phyloP scores from a whole-genome alignment of 2,888 invertebrate genomes.

The Anodontia alba region DNA sequence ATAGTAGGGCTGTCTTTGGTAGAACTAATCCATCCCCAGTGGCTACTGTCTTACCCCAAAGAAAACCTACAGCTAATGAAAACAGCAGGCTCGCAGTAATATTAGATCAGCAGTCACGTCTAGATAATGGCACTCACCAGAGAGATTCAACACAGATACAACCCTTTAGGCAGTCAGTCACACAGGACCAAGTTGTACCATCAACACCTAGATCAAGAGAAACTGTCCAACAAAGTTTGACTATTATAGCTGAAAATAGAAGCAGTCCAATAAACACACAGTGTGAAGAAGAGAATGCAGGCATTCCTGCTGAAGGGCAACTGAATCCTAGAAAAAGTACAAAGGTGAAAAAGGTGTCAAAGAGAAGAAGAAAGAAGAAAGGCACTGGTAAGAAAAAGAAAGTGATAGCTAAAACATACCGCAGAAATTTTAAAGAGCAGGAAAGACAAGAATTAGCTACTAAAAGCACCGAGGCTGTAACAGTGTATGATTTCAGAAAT shows the following conservation, averaged over 20 bases:
- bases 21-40: constrained; percentile 67
- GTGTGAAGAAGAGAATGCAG: background rate
- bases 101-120: background rate
- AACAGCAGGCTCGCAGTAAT: background rate
- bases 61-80: constrained; percentile 21
- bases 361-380: constrained; percentile 4
- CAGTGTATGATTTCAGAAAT: constrained; percentile 55
- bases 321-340: background rate
- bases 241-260: background rate
- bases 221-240: background rate
- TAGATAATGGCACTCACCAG: background rate
- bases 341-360: background rate
- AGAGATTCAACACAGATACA: background rate
- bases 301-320: background rate
- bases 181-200: background rate
- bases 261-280: background rate
- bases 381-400: background rate
- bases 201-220: background rate
- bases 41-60: constrained; percentile 68
- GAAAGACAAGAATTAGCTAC: background rate
- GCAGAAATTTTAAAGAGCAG: no score
- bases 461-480: background rate
- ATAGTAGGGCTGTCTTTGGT: constrained; percentile 57
- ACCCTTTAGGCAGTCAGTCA: background rate
- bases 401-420: background rate